Conservation (phyloP, 1,140 invertebrate genomes). For the Lepidurus couesii region DNA sequence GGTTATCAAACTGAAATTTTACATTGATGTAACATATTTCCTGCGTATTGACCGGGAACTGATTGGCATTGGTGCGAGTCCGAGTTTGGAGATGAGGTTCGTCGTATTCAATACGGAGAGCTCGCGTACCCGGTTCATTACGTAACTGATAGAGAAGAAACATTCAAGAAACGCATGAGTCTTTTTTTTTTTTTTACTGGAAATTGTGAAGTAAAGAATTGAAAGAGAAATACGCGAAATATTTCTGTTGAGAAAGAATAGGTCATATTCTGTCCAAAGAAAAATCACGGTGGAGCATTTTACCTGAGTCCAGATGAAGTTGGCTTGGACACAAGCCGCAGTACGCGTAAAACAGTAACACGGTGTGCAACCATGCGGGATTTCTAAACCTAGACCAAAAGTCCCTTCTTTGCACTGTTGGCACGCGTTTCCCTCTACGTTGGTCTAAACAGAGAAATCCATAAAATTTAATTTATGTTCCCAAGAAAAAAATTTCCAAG, state of each 20-base stretch:
- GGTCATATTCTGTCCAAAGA: not conserved
- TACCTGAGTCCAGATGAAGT: conserved; percentile 66
- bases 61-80: conserved; percentile 38
- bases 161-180: conserved; percentile 29
- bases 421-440: conserved; percentile 74
- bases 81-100: conserved; percentile 36
- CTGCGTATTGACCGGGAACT: conserved; percentile 46
- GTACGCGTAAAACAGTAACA: conserved; percentile 86
- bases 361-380: conserved; percentile 71
- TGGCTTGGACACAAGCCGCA: conserved; percentile 66
- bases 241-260: not conserved
- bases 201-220: not conserved
- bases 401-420: conserved; percentile 74
- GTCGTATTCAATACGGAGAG: conserved; percentile 39
- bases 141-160: conserved; percentile 34
- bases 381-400: conserved; percentile 61
- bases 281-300: conserved; percentile 1
- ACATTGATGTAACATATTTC: conserved; percentile 50
- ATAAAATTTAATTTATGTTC: not conserved
- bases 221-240: not conserved
- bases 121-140: conserved; percentile 37
- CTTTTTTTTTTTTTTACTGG: not conserved
- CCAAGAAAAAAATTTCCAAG: conserved; percentile 38
- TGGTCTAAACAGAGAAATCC: conserved; percentile 50
- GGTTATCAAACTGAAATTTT: conserved; percentile 14